A percentile compares a stretch with the other conserved stretches of the same genome.
phyloP scores from a whole-genome alignment of 1,140 invertebrate species.

The Calephelis nemesis region DNA sequence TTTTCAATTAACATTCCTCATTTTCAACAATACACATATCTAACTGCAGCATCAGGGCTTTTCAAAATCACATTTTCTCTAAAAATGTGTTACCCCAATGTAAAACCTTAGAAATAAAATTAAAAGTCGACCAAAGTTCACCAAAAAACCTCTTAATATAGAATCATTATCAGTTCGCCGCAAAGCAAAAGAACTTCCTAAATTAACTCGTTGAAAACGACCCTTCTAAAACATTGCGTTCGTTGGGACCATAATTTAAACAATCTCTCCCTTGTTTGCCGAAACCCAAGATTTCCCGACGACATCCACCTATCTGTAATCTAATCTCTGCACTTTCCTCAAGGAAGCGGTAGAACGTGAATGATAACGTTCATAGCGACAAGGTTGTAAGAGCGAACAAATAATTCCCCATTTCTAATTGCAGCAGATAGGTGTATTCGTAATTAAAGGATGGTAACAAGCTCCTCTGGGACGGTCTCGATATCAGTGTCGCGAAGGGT shows the following conservation, averaged over 20 bases:
- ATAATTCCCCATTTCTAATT: constrained; percentile 55
- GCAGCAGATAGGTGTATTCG: constrained; percentile 55
- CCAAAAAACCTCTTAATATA: neutral
- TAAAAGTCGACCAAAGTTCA: neutral
- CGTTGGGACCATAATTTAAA: constrained; percentile 58
- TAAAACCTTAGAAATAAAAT: neutral
- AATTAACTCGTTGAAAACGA: constrained; percentile 66
- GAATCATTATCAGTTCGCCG: constrained; percentile 29
- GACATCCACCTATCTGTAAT: constrained; percentile 36
- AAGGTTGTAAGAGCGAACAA: constrained; percentile 41
- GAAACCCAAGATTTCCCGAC: constrained; percentile 55
- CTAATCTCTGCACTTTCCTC: constrained; percentile 29
- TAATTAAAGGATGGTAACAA: constrained; percentile 67
- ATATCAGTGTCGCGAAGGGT: constrained; percentile 39
- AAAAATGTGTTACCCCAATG: too few relatives aligned
- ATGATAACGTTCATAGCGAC: constrained; percentile 35
- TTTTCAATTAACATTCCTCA: too few relatives aligned
- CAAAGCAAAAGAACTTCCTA: constrained; percentile 50
- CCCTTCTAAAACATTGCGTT: constrained; percentile 44
- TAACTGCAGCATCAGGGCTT: too few relatives aligned
- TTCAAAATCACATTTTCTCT: neutral
- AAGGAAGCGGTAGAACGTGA: constrained; percentile 21
- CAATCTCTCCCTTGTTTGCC: constrained; percentile 56
- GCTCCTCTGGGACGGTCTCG: constrained; percentile 49
- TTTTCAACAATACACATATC: too few relatives aligned